These are phyloP conservation scores for Hydrolagus affinis DNA, from an alignment of 2,113 vertebrate genomes.

Conservation along the genomic window DNA sequence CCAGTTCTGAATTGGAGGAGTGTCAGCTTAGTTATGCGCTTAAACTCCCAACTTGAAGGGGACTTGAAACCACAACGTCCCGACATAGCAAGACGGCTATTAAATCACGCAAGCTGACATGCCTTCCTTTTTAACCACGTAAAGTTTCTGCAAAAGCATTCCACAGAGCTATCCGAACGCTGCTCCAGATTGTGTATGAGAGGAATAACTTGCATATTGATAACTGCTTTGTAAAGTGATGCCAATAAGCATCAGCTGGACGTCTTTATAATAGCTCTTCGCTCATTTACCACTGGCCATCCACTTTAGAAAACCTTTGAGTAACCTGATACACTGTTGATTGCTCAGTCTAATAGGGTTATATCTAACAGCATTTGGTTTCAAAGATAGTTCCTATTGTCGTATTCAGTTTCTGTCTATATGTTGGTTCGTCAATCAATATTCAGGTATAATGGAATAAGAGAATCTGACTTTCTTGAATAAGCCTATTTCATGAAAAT, in stretches of 20 bases:
- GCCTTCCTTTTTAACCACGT: not conserved
- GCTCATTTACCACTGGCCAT: not conserved
- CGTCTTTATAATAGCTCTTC: not conserved
- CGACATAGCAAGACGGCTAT: too few relatives aligned
- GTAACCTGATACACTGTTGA: not conserved
- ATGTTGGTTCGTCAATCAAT: conserved; percentile 26
- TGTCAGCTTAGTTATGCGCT: too few relatives aligned
- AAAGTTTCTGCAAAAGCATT: not conserved
- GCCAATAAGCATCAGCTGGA: not conserved
- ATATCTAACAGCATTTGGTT: not conserved
- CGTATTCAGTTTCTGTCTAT: not conserved
- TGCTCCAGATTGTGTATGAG: not conserved
- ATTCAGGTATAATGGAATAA: not conserved
- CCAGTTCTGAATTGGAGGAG: too few relatives aligned
- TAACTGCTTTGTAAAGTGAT: not conserved
- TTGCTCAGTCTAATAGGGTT: conserved; percentile 18
- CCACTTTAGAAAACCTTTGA: not conserved
- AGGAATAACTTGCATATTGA: not conserved
- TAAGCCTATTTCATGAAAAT: not conserved
- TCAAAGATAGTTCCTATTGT: not conserved
- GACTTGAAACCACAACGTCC: too few relatives aligned
- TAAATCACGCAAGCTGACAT: too few relatives aligned
- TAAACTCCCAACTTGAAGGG: too few relatives aligned
- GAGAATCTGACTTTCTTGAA: not conserved
- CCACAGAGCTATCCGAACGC: not conserved